A percentile compares a stretch with the other conserved stretches of the same genome.
Evolutionary conservation across 2,797 vertebrate species (phyloP).

Genomic region (Myoxocephalus aenaeus): DNA sequence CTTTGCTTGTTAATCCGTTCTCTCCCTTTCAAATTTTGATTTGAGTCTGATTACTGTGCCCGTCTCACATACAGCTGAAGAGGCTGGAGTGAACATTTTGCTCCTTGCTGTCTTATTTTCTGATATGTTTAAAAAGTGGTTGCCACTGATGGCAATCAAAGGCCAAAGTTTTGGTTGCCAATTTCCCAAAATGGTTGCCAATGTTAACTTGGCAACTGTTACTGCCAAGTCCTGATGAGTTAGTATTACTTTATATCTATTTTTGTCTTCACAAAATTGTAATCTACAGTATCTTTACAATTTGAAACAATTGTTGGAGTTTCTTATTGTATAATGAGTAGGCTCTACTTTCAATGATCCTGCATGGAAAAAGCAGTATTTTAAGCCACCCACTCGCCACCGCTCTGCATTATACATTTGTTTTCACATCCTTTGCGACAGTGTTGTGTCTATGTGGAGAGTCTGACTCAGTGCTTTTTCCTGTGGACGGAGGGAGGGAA

Average conservation of each 20-base stretch:
- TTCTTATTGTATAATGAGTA: neutral
- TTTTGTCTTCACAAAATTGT: neutral
- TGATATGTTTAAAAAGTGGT: neutral
- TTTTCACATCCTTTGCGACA: constrained; percentile 31
- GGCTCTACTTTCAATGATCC: constrained; percentile 10
- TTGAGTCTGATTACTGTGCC: too few relatives aligned
- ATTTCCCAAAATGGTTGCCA: neutral
- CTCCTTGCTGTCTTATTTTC: neutral
- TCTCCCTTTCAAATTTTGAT: too few relatives aligned
- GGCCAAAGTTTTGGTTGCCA: neutral
- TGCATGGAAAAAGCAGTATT: constrained; percentile 39
- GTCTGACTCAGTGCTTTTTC: constrained; percentile 70
- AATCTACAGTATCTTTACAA: neutral
- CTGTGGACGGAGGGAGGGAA: constrained; percentile 49
- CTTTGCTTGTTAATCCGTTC: too few relatives aligned
- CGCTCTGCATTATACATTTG: constrained; percentile 30
- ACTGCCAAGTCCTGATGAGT: neutral
- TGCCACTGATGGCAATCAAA: neutral
- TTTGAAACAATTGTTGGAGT: neutral
- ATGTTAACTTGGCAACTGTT: neutral
- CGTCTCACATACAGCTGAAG: too few relatives aligned
- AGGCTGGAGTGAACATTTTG: too few relatives aligned
- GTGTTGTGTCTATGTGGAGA: constrained; percentile 49
- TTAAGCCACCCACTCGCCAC: constrained; percentile 30
- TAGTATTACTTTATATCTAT: neutral